These are phyloP conservation scores for Grammomys dolichurus DNA, from an alignment of 2,113 vertebrate genomes.

Conservation along the genomic window DNA sequence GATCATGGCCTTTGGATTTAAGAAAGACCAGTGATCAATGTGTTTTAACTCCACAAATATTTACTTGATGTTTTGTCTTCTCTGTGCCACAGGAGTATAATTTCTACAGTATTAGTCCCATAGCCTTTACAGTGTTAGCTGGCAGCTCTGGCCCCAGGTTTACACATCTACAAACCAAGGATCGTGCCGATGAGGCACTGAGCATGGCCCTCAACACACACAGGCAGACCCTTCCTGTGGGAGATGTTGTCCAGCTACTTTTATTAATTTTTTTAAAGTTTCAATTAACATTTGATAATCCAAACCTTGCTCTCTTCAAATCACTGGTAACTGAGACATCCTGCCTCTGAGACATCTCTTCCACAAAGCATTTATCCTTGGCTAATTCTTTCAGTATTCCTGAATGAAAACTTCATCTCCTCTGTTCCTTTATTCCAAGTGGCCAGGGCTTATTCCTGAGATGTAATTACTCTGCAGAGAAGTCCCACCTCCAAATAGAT, in stretches of 20 bases:
- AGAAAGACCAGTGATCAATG: neutral
- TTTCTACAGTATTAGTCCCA: neutral
- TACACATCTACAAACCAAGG: neutral
- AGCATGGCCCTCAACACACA: accelerated
- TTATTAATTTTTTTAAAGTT: neutral
- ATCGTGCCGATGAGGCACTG: neutral
- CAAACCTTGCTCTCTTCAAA: neutral
- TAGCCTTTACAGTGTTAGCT: neutral
- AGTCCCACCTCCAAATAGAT: neutral
- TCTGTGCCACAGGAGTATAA: neutral
- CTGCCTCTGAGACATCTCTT: neutral
- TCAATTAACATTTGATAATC: neutral
- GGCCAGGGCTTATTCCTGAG: neutral
- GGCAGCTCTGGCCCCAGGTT: neutral
- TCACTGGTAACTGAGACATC: accelerated
- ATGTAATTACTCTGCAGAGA: neutral
- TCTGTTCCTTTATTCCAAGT: neutral
- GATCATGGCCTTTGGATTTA: neutral
- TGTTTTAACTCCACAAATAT: neutral
- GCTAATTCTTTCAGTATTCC: neutral
- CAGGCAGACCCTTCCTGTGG: neutral
- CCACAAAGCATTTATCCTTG: neutral
- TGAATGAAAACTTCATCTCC: neutral
- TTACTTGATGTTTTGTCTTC: neutral
- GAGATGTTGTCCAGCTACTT: neutral